These are phyloP conservation scores for Girardinus metallicus DNA, from an alignment of 2,797 vertebrate species.

Conservation along the genomic window DNA sequence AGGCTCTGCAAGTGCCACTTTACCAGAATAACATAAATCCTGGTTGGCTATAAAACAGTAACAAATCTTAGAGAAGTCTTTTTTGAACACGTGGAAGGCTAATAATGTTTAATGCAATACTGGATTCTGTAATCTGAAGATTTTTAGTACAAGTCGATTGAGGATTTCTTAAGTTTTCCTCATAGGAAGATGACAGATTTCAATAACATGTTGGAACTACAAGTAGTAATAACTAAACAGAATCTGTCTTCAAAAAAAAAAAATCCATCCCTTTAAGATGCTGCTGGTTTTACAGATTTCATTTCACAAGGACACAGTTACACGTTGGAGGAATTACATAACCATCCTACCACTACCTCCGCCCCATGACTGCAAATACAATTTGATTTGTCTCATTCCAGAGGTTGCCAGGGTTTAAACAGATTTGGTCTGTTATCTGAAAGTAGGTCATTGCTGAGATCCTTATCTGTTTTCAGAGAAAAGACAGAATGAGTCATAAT, in stretches of 20 bases:
- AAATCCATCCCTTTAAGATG: background rate
- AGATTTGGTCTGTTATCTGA: background rate
- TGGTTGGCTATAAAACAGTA: background rate
- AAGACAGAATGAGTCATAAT: conserved; percentile 3
- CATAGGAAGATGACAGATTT: background rate
- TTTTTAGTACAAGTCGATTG: background rate
- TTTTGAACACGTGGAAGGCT: background rate
- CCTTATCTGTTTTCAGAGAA: background rate
- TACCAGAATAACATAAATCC: background rate
- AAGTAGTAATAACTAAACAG: background rate
- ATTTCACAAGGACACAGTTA: background rate
- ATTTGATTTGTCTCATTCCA: background rate
- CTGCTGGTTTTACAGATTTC: background rate
- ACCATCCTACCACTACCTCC: background rate
- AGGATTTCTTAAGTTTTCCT: background rate
- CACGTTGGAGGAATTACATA: background rate
- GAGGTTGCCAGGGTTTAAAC: background rate
- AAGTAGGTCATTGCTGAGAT: background rate
- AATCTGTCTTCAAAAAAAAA: background rate
- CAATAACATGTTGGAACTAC: background rate
- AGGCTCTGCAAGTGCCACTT: background rate
- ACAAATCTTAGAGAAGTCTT: background rate
- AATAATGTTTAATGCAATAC: background rate
- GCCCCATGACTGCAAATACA: background rate
- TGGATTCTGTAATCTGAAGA: background rate